Percentiles rank a stretch among this genome's conserved stretches.
These are phyloP conservation scores for Nerophis ophidion DNA, from an alignment of 2,113 vertebrate genomes.

Conservation along the genomic window DNA sequence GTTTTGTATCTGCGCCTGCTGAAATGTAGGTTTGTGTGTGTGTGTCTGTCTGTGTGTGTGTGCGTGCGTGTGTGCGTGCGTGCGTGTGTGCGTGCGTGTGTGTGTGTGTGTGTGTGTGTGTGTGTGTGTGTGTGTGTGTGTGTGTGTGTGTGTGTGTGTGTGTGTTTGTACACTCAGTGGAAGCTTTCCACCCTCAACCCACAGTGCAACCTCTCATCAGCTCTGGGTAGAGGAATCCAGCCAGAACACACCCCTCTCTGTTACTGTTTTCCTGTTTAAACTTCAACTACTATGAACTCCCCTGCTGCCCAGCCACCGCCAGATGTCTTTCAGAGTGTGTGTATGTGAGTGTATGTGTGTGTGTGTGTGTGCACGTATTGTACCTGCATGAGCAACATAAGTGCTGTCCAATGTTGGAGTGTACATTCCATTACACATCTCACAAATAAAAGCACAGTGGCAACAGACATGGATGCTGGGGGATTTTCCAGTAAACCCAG, in stretches of 20 bases:
- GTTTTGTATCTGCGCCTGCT: not conserved
- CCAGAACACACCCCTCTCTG: conserved; percentile 55
- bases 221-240: conserved; percentile 47
- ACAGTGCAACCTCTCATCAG: conserved; percentile 59
- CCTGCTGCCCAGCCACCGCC: conserved; percentile 37
- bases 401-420: conserved; percentile 5
- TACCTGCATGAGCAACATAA: conserved; percentile 13
- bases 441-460: not conserved
- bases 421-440: conserved; percentile 19
- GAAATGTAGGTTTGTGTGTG: not conserved
- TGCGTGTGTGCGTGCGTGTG: conserved; percentile 5
- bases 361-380: not conserved
- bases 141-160: conserved; percentile 4
- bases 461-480: conserved; percentile 3
- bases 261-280: conserved; percentile 55
- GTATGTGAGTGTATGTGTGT: not conserved
- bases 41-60: conserved; percentile 1
- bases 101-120: conserved; percentile 2
- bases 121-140: conserved; percentile 3
- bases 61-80: not conserved
- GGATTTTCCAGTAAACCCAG: conserved; percentile 47
- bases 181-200: conserved; percentile 50
- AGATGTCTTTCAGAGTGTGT: conserved; percentile 9
- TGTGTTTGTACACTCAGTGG: conserved; percentile 23
- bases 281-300: conserved; percentile 37